These are phyloP conservation scores for Eupeodes luniger DNA, from an alignment of 2,888 invertebrate genomes.

Conservation along the genomic window DNA sequence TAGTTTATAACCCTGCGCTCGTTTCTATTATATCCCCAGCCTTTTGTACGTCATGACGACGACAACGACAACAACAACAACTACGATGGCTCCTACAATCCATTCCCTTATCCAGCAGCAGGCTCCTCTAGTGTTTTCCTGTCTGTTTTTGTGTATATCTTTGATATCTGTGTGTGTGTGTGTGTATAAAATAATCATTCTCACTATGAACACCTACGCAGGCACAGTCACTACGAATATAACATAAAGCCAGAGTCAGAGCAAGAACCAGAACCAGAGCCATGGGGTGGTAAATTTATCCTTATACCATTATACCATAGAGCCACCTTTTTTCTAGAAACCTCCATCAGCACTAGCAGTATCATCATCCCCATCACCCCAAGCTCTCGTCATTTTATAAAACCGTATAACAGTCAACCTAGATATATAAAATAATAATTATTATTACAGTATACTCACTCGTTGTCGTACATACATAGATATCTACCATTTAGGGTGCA, in stretches of 20 bases:
- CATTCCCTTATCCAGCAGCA: conserved; percentile 24
- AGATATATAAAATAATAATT: conserved; percentile 75
- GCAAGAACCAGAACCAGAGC: neutral
- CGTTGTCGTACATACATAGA: neutral
- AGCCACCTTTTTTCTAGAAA: conserved; percentile 38
- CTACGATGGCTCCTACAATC: conserved; percentile 48
- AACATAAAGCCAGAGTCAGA: neutral
- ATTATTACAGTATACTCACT: conserved; percentile 59
- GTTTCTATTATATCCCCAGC: conserved; percentile 71
- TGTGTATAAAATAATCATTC: conserved; percentile 63
- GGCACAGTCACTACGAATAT: conserved; percentile 3
- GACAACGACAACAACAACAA: conserved; percentile 25
- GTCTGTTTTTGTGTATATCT: conserved; percentile 16
- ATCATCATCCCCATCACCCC: conserved; percentile 59
- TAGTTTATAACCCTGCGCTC: conserved; percentile 75
- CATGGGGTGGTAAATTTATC: conserved; percentile 66
- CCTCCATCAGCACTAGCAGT: conserved; percentile 49
- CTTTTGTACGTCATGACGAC: conserved; percentile 72
- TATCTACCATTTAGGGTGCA: conserved; percentile 36
- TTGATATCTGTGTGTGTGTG: neutral
- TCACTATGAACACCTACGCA: conserved; percentile 67
- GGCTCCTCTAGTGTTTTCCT: conserved; percentile 35
- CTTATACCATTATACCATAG: conserved; percentile 66
- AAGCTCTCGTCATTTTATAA: conserved; percentile 73
- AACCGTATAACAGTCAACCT: conserved; percentile 75